phyloP scores from a whole-genome alignment of 2,888 invertebrate species.

The Epirrhoe alternata region DNA sequence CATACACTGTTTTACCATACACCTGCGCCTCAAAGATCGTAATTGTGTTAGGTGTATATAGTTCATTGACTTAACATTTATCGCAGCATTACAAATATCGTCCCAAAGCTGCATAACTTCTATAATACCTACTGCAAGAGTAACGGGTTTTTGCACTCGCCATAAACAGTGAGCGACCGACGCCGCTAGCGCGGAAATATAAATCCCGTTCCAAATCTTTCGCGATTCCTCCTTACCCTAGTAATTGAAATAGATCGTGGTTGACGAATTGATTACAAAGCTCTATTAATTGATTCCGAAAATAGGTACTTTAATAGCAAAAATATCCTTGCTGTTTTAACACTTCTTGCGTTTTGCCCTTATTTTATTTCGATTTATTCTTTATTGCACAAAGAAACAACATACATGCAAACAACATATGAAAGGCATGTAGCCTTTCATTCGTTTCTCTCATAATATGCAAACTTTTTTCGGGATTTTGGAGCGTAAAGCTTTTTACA shows the following conservation, averaged over 20 bases:
- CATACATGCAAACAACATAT: no score
- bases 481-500: background rate
- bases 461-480: no score
- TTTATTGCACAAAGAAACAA: no score
- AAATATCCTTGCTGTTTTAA: no score
- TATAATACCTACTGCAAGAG: conserved; percentile 18
- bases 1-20: conserved; percentile 6
- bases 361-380: no score
- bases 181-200: conserved; percentile 18
- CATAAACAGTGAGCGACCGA: conserved; percentile 11
- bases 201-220: conserved; percentile 16
- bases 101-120: conserved; percentile 12
- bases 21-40: background rate
- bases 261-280: background rate
- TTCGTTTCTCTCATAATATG: background rate
- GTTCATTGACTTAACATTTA: conserved; percentile 2
- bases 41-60: background rate
- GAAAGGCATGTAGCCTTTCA: no score
- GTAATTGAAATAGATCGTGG: background rate
- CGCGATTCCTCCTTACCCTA: conserved; percentile 3
- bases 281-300: background rate
- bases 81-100: conserved; percentile 13
- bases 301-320: background rate
- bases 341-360: no score
- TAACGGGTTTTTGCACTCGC: conserved; percentile 20